A percentile compares a stretch with the other conserved stretches of the same genome.
Conservation (phyloP, 2,888 invertebrate genomes). For the Xanthorhoe spadicearia region DNA sequence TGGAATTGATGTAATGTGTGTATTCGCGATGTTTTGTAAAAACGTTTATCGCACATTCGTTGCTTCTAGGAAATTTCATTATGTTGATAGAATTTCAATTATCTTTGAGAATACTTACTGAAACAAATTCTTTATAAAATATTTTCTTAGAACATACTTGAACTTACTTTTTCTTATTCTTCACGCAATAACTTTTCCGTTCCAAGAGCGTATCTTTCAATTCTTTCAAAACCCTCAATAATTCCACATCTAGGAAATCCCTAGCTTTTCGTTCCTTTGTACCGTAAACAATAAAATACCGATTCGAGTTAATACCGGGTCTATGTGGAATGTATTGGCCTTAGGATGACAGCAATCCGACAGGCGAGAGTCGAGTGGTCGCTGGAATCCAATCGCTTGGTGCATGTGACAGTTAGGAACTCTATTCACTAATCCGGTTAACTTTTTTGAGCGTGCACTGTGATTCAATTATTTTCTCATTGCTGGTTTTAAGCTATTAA, state of each 20-base stretch:
- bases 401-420: slow-evolving; percentile 42
- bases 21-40: too few species aligned
- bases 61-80: too few species aligned
- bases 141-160: background rate
- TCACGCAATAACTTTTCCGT: slow-evolving; percentile 2
- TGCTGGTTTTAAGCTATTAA: background rate
- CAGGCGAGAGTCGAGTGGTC: slow-evolving; percentile 37
- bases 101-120: background rate
- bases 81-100: too few species aligned
- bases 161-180: background rate
- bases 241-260: slow-evolving; percentile 37
- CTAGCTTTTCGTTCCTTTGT: slow-evolving; percentile 27
- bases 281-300: slow-evolving; percentile 46
- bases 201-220: slow-evolving; percentile 19
- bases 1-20: too few species aligned
- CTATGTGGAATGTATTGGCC: slow-evolving; percentile 44
- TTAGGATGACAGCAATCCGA: slow-evolving; percentile 44
- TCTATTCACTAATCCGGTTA: slow-evolving; percentile 22
- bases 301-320: slow-evolving; percentile 44
- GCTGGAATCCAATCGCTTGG: slow-evolving; percentile 41
- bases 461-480: background rate
- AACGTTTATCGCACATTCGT: too few species aligned
- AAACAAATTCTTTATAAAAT: background rate
- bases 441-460: slow-evolving; percentile 5
- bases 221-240: slow-evolving; percentile 27